These are phyloP conservation scores for Phymanthus crucifer DNA, from an alignment of 92 coral and sea anemone genomes.

Conservation along the genomic window DNA sequence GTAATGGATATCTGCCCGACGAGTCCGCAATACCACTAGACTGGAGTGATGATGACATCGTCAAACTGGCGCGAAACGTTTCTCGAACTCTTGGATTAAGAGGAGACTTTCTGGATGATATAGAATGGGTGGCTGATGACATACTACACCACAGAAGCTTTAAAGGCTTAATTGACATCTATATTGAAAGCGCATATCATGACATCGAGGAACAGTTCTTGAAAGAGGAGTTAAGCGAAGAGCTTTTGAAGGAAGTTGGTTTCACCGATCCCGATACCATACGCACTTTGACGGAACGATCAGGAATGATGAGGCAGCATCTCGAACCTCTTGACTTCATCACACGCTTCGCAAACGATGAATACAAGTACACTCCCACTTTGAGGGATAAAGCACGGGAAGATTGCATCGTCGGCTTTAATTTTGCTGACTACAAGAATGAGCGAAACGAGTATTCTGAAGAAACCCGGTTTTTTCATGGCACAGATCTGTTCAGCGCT, in stretches of 20 bases:
- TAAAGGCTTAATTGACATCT: constrained; percentile 43
- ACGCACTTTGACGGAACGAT: neutral
- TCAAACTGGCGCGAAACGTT: neutral
- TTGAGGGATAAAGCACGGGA: neutral
- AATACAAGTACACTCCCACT: constrained; percentile 38
- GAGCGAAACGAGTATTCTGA: neutral
- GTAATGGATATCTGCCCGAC: too few relatives aligned
- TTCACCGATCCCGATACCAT: constrained; percentile 14
- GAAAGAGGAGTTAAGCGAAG: too few relatives aligned
- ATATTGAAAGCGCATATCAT: too few relatives aligned
- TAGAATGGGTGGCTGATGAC: constrained; percentile 28
- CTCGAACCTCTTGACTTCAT: constrained; percentile 41
- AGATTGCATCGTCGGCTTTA: neutral
- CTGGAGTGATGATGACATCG: too few relatives aligned
- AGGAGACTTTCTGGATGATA: constrained; percentile 38
- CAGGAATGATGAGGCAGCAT: constrained; percentile 13
- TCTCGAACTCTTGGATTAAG: neutral
- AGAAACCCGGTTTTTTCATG: constrained; percentile 40
- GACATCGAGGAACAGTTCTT: too few relatives aligned
- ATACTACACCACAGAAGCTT: constrained; percentile 27
- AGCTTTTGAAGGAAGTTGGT: constrained; percentile 45
- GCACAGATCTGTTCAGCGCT: constrained; percentile 66
- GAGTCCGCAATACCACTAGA: too few relatives aligned
- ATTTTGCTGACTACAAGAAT: neutral
- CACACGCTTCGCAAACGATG: constrained; percentile 38